Evolutionary conservation across 2,113 vertebrate genomes (phyloP).

Genomic region (Oryzias curvinotus): DNA sequence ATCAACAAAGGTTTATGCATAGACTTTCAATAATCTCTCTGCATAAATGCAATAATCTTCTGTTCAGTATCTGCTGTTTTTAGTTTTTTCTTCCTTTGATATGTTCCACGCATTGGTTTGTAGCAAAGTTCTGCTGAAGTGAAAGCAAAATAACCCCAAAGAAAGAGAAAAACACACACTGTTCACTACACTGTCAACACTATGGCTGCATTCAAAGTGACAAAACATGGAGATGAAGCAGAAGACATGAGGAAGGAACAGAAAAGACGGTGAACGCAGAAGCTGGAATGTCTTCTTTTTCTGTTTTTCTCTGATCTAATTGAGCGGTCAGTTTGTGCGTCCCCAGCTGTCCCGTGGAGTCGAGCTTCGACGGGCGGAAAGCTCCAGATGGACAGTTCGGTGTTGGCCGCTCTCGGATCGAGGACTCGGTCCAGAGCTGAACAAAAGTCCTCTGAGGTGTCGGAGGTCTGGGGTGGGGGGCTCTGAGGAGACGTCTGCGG

Average conservation of each 20-base stretch:
- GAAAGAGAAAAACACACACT: not conserved
- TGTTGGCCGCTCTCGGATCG: conserved; percentile 30
- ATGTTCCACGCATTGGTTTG: conserved; percentile 37
- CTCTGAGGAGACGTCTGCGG: too few species aligned
- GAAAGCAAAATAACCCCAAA: conserved; percentile 58
- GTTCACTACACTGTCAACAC: conserved; percentile 67
- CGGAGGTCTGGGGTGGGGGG: conserved; percentile 13
- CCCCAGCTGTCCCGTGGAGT: conserved; percentile 29
- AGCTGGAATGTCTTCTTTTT: conserved; percentile 24
- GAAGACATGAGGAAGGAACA: conserved; percentile 3
- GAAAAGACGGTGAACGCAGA: conserved; percentile 34
- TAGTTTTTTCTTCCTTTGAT: conserved; percentile 31
- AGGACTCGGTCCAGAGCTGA: conserved; percentile 13
- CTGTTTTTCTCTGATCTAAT: too few species aligned
- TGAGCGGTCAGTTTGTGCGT: conserved; percentile 9
- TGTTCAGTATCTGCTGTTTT: conserved; percentile 14
- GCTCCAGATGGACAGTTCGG: conserved; percentile 27
- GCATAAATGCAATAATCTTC: conserved; percentile 44
- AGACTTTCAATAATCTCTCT: conserved; percentile 62
- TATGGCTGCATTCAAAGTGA: conserved; percentile 61
- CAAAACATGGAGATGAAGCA: not conserved
- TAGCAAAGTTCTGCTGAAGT: conserved; percentile 28
- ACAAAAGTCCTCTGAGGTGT: conserved; percentile 29
- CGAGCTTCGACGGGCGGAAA: conserved; percentile 21
- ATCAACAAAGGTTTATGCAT: conserved; percentile 76